Percentiles rank a stretch among this genome's conserved stretches.
phyloP scores from a whole-genome alignment of 2,797 vertebrate species.

The Spea hammondii region DNA sequence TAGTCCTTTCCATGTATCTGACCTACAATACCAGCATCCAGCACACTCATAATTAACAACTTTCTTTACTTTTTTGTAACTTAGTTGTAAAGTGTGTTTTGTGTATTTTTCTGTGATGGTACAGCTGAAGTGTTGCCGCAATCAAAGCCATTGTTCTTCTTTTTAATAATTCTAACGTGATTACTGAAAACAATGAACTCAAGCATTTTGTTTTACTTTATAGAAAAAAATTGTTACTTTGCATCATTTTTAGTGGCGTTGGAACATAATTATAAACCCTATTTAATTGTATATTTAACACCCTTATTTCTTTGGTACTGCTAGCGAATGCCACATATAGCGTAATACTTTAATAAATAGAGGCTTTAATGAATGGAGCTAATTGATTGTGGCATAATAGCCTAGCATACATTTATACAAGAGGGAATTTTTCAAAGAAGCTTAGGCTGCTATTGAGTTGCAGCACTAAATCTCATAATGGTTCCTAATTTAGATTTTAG shows the following conservation, averaged over 20 bases:
- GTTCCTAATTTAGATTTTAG: constrained; percentile 66
- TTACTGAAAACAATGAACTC: neutral
- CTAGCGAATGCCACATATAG: constrained; percentile 65
- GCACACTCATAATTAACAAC: neutral
- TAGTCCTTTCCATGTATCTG: no score
- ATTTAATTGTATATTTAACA: neutral
- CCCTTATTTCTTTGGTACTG: neutral
- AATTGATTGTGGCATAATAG: constrained; percentile 79
- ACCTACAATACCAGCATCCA: no score
- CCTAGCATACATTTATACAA: constrained; percentile 76
- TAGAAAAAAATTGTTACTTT: neutral
- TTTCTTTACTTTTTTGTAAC: neutral
- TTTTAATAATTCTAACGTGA: neutral
- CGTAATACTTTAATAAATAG: constrained; percentile 76
- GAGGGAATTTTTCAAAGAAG: constrained; percentile 74
- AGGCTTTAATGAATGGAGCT: constrained; percentile 78
- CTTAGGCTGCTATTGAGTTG: constrained; percentile 72
- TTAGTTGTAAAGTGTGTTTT: no score
- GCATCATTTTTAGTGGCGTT: neutral
- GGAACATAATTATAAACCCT: no score
- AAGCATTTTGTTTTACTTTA: constrained; percentile 3
- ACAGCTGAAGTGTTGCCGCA: neutral
- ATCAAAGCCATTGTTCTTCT: neutral
- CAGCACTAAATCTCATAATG: constrained; percentile 69
- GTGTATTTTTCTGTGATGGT: no score